Percentiles rank a stretch among this genome's conserved stretches.
Evolutionary conservation across 2,797 vertebrate species (phyloP).

Genomic region (Picus viridis): DNA sequence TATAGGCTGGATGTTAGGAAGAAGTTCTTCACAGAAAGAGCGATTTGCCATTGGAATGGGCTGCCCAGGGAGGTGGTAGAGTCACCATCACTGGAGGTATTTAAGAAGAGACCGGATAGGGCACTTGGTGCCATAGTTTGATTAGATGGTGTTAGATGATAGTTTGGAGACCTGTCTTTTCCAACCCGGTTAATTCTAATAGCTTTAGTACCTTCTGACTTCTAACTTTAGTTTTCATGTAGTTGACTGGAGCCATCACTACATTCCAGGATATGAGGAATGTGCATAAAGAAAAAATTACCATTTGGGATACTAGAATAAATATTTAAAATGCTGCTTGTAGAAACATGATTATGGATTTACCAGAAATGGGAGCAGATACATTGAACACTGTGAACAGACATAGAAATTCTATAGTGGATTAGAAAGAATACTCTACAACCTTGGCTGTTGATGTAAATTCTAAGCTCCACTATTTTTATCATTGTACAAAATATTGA

Average conservation of each 20-base stretch:
- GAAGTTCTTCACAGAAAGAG: no score
- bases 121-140: no score
- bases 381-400: not conserved
- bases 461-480: not conserved
- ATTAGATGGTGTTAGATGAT: no score
- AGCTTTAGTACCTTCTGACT: no score
- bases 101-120: no score
- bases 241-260: not conserved
- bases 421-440: not conserved
- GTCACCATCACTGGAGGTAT: no score
- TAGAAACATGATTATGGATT: not conserved
- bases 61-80: no score
- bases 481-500: not conserved
- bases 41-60: no score
- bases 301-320: not conserved
- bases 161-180: no score
- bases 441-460: not conserved
- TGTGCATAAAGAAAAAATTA: not conserved
- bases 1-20: no score
- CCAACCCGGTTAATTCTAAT: no score
- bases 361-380: not conserved
- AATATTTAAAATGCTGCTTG: not conserved
- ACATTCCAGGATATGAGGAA: not conserved
- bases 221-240: not conserved
- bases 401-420: not conserved